Base-by-base conservation (phyloP, 2,113 vertebrate species). In the Vicugna pacos region DNA sequence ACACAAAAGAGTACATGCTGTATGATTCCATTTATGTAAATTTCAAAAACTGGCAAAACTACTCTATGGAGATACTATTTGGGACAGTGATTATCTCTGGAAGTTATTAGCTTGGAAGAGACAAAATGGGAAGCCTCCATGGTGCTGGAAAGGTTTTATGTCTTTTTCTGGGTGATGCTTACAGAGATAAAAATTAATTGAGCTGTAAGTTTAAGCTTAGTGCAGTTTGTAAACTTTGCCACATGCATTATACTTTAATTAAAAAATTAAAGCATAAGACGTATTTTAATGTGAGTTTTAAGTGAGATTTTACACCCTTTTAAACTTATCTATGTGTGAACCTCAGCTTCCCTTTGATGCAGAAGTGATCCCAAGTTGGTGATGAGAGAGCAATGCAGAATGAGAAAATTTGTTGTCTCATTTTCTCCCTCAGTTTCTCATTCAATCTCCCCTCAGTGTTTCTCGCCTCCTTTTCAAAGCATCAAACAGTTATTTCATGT, bases 391-490 rank as follows among this genome's bases (percentile, higher is more conserved):
- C 2, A 38, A 54, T 9, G 35, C 14, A 80, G 9, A 83, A 56
- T 32, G 65, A 73, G 20, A 65, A 77, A 6, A 6, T 8, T 20
- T 54, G 46, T 56, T n/a, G 8, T 65, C 32, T 90, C 30, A 35
- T 24, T 20, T 77, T 73, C 35, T 46, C 13, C 9, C 22, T 52
- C 35, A 32, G 14, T 46, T 82, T 79, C 60, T 80, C 35, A 69
- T 22, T n/a, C 52, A 58, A 10, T 52, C 14, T 77, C 81, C 28
- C 10, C 15, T 46, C 32, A 28, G 32, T n/a, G 14, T 72, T 75
- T 67, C 35, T 26, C 79, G 30, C 13, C 79, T 92, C 94, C 58
- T 72, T 96, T 96, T 50, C 12, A 87, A 88, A 81, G 48, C 60
- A 77, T 19, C 73, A 81, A 48, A 72, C 28, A 30, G 77, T 70